Conservation (phyloP, 2,113 vertebrate species). For the Etheostoma cragini region DNA sequence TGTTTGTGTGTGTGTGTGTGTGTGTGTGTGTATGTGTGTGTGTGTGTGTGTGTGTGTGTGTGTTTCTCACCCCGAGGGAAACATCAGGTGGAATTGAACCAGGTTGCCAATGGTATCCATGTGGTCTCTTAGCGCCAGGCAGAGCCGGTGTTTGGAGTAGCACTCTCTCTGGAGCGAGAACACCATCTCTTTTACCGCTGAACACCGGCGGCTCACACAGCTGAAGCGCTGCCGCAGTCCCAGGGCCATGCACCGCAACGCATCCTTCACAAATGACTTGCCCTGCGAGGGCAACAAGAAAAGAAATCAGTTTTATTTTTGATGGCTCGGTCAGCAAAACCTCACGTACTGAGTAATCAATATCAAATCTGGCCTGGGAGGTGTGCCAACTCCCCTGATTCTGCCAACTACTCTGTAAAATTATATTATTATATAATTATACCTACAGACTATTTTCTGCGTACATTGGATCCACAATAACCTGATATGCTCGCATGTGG, state of each 20-base stretch:
- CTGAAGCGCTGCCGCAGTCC: slow-evolving; percentile 93
- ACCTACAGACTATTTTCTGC: not conserved
- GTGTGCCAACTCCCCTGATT: not conserved
- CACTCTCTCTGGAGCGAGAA: slow-evolving; percentile 93
- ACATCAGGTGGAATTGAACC: slow-evolving; percentile 96
- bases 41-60: too few species aligned
- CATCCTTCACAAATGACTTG: slow-evolving; percentile 96
- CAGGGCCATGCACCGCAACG: slow-evolving; percentile 93
- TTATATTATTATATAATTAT: not conserved
- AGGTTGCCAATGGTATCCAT: slow-evolving; percentile 92
- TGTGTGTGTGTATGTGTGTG: too few species aligned
- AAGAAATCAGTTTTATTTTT: not conserved
- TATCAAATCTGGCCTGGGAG: not conserved
- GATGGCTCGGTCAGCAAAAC: not conserved
- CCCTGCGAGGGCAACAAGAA: slow-evolving; percentile 82
- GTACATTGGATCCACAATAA: not conserved
- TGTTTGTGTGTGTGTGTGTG: too few species aligned
- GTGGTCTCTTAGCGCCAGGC: slow-evolving; percentile 90
- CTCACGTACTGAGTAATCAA: not conserved
- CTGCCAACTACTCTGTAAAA: not conserved
- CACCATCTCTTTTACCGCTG: slow-evolving; percentile 94
- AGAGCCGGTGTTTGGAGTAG: slow-evolving; percentile 94
- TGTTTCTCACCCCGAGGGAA: slow-evolving; percentile 91
- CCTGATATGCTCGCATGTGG: not conserved
- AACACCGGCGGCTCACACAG: slow-evolving; percentile 95